Evolutionary conservation across 2,113 vertebrate genomes (phyloP).

Genomic region (Chamaea fasciata): DNA sequence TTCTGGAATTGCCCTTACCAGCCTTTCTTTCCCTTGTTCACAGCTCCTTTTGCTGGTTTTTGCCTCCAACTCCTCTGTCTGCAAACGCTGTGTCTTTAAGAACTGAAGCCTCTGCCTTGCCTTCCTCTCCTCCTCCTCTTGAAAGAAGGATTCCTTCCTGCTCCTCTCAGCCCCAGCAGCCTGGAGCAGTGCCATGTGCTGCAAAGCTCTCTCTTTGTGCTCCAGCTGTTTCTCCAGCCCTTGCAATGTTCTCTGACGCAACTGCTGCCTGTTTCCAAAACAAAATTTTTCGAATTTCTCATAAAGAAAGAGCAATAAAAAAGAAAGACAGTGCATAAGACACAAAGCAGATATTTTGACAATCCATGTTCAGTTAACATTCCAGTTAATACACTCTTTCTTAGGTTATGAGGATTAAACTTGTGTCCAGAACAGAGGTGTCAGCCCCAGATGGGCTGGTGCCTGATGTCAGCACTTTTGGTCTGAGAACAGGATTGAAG

Average conservation of each 20-base stretch:
- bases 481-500: neutral
- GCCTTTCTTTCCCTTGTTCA: constrained; percentile 4
- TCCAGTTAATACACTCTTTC: neutral
- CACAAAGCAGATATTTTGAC: neutral
- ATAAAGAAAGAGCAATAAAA: neutral
- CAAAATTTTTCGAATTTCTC: constrained; percentile 6
- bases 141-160: constrained; percentile 7
- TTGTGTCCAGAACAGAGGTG: neutral
- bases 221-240: constrained; percentile 51
- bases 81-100: neutral
- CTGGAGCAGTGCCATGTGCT: constrained; percentile 21
- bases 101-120: constrained; percentile 36
- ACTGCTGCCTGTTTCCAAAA: constrained; percentile 44
- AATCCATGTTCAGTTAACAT: neutral
- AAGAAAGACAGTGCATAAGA: neutral
- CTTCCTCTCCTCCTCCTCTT: neutral
- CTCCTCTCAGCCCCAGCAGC: constrained; percentile 33
- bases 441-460: neutral
- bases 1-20: constrained; percentile 2
- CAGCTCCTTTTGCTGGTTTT: neutral
- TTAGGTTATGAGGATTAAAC: neutral
- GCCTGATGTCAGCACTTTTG: neutral
- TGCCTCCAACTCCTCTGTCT: constrained; percentile 5
- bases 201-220: neutral
- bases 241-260: constrained; percentile 36